Conservation (phyloP, 2,113 vertebrate species). For the Neomonachus schauinslandi region DNA sequence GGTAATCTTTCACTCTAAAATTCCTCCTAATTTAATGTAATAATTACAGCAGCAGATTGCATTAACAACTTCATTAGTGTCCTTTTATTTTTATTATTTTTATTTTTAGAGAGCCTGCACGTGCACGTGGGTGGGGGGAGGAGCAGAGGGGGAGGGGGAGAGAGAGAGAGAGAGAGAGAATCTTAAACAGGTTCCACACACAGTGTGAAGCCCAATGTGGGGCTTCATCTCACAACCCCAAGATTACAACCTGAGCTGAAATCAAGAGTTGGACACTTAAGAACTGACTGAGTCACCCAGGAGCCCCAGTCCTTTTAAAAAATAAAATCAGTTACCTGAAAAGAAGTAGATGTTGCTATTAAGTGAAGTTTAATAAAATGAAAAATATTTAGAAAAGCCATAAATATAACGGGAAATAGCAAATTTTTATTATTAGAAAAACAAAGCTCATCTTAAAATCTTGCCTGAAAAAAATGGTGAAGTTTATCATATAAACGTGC, state of each 20-base stretch:
- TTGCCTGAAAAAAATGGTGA: not conserved
- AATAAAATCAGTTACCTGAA: not conserved
- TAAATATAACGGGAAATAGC: not conserved
- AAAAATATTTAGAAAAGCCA: not conserved
- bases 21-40: not conserved
- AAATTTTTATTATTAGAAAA: not conserved
- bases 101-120: not conserved
- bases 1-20: not conserved
- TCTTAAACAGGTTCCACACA: not conserved
- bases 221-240: not conserved
- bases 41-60: not conserved
- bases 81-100: not conserved
- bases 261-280: not conserved
- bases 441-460: slow-evolving; percentile 47
- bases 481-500: not conserved
- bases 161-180: not conserved
- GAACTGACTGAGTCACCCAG: not conserved
- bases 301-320: not conserved
- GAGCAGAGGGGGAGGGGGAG: no score
- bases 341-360: not conserved
- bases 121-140: not conserved
- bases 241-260: not conserved
- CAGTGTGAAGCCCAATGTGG: not conserved
- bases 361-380: not conserved
- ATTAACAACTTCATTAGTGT: not conserved